Base-by-base conservation (phyloP, 2,797 vertebrate species). In the Kryptopterus vitreolus region DNA sequence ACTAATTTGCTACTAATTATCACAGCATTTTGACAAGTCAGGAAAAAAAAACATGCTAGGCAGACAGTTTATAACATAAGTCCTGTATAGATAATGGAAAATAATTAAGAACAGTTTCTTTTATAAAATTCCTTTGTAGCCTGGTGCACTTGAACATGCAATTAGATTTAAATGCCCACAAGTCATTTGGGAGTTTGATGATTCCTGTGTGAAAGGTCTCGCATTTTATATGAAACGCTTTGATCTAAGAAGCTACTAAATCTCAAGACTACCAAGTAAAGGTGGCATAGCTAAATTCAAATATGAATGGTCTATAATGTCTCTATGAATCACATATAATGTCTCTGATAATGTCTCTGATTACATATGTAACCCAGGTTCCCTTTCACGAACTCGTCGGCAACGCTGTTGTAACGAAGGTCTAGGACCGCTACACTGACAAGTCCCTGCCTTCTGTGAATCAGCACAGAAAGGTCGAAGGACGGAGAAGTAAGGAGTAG, bases 1-100 rank as follows among this genome's bases (percentile, higher is more conserved):
- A 15, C 69, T 74, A 74, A 69, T 66, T 52, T 52, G 68, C 31
- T 46, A 22, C 55, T 78, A 82, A 85, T 85, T 82, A 72, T 48
- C 52, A 77, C 53, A 50, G 69, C 69, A 79, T 70, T 58, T 72
- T 79, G 43, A 82, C 11, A 29, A 72, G 53, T 18, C 3, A 16
- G 58, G 20, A 43, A 33, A 65, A 57, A 22, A 77, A 31, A 58
- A 24, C n/a, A 12, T 33, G 61, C 53, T 24, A 18, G 12, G 22
- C 33, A 50, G 24, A 59, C 59, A 66, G 9, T 18, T n/a, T 69
- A 26, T 2, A 76, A n/a, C 2, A 33, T 13, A 15, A 50, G 9
- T 20, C 16, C 46, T 38, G 20, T 20, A 6, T 70, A 16, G 4
- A 69, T 18, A 26, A 74, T 58, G 3, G 20, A 66, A 20, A 31